Evolutionary conservation across 2,113 vertebrate genomes (phyloP), one percentile per base, ranked within the genome.

Genomic region (Apodemus sylvaticus): DNA sequence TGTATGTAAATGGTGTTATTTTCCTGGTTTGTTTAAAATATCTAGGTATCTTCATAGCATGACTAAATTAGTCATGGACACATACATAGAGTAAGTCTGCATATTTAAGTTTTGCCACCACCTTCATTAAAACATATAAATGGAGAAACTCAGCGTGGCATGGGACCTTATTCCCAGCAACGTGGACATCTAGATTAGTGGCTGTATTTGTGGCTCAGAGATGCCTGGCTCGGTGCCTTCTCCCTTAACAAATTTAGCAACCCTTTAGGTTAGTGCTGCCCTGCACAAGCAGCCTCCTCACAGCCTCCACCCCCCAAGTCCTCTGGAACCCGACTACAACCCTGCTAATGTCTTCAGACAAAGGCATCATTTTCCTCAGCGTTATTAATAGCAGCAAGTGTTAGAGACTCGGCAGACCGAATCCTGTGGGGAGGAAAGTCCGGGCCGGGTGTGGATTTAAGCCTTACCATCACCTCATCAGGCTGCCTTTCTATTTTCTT

Each of bases 381-480:
- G 89, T 96, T 97, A 98, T 97, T 97, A 97, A 98, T 96, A 98
- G 97, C 81, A 96, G 73, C 82, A 91, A 97, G 93, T 97, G 97
- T 97, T 97, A 92, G 90, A 90, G 39, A 88, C 86, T 95, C 88
- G 55, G 95, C 90, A 77, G 90, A 70, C 97, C 83, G 86, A 93
- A 92, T 53, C 77, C 95, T 74, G 78, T 88, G 73, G 90, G 93
- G 93, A 89, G 82, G 90, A 79, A 96, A 90, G 76, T 73, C 85
- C 87, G 68, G 97, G 90, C 26, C 73, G 0, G 73, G 88, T 96
- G 96, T 95, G 95, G 95, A 89, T 91, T 96, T 83, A 95, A 95
- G 94, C 51, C 31, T 93, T 86, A 85, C 95, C 79, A 42, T 90
- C 96, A 94, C 97, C 88, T 97, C 97, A 94, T 97, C 94, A 96